Evolutionary conservation across 2,113 vertebrate species (phyloP).

Genomic region (Gobiocypris rarus): DNA sequence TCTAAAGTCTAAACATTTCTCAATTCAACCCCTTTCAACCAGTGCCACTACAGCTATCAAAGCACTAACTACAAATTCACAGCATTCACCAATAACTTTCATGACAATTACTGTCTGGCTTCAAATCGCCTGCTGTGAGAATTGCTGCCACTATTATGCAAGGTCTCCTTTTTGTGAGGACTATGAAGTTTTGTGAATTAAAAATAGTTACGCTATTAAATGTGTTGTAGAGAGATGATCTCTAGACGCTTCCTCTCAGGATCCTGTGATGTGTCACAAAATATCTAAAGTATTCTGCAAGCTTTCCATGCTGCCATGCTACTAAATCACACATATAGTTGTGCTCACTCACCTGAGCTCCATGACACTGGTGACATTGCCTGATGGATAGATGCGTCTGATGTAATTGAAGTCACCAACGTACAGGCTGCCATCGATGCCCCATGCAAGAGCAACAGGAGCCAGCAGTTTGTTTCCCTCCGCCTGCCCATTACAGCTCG

Average conservation of each 20-base stretch:
- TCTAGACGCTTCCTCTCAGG: neutral
- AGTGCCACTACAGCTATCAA: neutral
- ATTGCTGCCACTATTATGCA: neutral
- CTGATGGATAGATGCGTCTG: conserved; percentile 92
- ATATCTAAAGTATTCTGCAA: neutral
- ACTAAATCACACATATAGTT: neutral
- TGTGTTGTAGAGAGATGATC: neutral
- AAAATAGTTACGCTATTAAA: conserved; percentile 7
- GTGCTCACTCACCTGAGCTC: conserved; percentile 86
- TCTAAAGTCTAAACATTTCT: neutral
- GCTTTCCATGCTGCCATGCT: neutral
- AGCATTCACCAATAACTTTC: conserved; percentile 5
- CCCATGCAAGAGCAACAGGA: conserved; percentile 92
- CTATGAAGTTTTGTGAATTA: neutral
- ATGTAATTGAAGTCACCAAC: conserved; percentile 99
- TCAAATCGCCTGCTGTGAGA: conserved; percentile 24
- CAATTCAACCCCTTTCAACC: neutral
- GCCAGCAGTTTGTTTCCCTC: conserved; percentile 97
- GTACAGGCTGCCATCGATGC: conserved; percentile 92
- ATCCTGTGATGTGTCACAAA: neutral
- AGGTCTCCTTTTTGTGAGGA: neutral
- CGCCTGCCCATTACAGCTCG: conserved; percentile 96
- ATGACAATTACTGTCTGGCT: neutral
- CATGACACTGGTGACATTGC: conserved; percentile 96
- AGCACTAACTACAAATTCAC: conserved; percentile 3